Conservation (phyloP, 2,888 invertebrate species). For the Pterobdella sp. region DNA sequence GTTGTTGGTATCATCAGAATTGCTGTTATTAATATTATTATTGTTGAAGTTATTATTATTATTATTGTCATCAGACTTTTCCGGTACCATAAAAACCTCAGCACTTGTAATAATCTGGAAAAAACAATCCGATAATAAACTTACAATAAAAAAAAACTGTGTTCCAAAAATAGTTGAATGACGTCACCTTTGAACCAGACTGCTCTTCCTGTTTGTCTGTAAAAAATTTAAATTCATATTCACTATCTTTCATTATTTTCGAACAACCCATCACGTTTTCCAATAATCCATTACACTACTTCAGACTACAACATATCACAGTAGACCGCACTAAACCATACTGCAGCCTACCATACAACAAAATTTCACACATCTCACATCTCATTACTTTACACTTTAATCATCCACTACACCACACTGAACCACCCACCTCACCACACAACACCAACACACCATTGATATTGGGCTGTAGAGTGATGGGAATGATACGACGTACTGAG, state of each 20-base stretch:
- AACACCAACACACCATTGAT: background rate
- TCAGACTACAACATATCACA: too few species aligned
- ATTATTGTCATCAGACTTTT: too few species aligned
- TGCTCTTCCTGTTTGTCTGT: background rate
- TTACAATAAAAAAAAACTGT: background rate
- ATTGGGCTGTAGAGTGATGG: slow-evolving; percentile 12
- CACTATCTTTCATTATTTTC: background rate
- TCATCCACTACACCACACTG: background rate
- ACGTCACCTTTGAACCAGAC: background rate
- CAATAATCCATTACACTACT: too few species aligned
- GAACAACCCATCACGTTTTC: background rate
- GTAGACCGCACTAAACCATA: too few species aligned
- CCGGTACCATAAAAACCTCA: slow-evolving; percentile 15
- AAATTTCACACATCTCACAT: background rate
- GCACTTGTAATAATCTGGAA: slow-evolving; percentile 18
- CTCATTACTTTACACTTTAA: background rate
- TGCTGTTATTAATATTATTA: too few species aligned
- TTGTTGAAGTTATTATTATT: too few species aligned
- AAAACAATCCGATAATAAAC: background rate
- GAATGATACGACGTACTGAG: slow-evolving; percentile 23
- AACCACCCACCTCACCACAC: background rate
- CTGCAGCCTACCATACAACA: too few species aligned
- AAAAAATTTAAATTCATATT: background rate
- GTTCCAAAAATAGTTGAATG: too few species aligned
- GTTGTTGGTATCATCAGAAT: too few species aligned